phyloP scores from a whole-genome alignment of 2,113 vertebrate species.

The Gallinago media region DNA sequence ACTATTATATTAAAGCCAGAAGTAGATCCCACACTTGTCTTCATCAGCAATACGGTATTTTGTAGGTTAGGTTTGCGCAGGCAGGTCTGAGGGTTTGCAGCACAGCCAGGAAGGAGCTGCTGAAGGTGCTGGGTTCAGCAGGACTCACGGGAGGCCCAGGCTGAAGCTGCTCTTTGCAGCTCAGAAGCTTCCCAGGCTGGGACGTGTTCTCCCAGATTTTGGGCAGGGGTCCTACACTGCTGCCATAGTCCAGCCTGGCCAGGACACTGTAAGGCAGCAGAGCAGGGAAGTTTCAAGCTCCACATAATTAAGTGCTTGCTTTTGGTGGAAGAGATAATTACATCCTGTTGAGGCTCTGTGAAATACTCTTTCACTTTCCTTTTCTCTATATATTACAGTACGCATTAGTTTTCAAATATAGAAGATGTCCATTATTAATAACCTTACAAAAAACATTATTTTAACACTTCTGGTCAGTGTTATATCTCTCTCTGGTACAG shows the following conservation, averaged over 20 bases:
- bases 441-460: neutral
- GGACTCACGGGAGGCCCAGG: neutral
- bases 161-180: neutral
- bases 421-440: neutral
- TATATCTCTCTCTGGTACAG: neutral
- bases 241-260: neutral
- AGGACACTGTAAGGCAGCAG: neutral
- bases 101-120: neutral
- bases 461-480: neutral
- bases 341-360: rapidly evolving
- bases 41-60: neutral
- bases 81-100: neutral
- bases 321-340: neutral
- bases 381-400: neutral
- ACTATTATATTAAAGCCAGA: neutral
- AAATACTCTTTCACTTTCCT: neutral
- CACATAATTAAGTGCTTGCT: neutral
- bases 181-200: neutral
- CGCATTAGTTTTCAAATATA: neutral
- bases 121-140: neutral
- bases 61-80: neutral
- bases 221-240: neutral
- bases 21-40: neutral
- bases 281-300: neutral
- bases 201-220: neutral